phyloP scores from a whole-genome alignment of 2,797 vertebrate genomes.

The Paedocypris micromegethes region DNA sequence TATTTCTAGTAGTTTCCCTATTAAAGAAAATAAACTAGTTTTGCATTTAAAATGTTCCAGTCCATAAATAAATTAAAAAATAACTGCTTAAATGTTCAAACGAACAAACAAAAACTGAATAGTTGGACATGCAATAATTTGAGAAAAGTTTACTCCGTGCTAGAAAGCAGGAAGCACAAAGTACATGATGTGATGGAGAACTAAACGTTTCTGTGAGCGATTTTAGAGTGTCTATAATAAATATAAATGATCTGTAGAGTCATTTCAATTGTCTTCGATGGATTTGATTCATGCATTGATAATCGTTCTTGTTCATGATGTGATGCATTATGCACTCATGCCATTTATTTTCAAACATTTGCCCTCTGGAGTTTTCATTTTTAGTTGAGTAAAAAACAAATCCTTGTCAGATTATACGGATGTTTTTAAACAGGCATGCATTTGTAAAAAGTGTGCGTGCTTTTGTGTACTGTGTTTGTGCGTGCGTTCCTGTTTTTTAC shows the following conservation, averaged over 20 bases:
- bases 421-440: background rate
- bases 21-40: no score
- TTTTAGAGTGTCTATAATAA: background rate
- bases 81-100: no score
- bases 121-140: no score
- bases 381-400: background rate
- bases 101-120: no score
- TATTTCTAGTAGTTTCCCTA: no score
- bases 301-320: slow-evolving; percentile 5
- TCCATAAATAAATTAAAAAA: no score
- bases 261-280: background rate
- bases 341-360: slow-evolving; percentile 2
- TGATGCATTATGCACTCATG: slow-evolving; percentile 4
- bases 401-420: background rate
- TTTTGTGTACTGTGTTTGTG: no score
- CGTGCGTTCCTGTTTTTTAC: no score
- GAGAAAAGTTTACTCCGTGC: no score
- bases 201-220: background rate
- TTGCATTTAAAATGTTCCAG: no score
- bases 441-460: background rate
- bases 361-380: background rate
- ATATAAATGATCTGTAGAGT: no score
- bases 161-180: no score
- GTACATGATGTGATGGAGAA: background rate
- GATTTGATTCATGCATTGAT: slow-evolving; percentile 9